These are phyloP conservation scores for Ceratina australensis DNA, from an alignment of 1,140 invertebrate genomes.

Conservation along the genomic window DNA sequence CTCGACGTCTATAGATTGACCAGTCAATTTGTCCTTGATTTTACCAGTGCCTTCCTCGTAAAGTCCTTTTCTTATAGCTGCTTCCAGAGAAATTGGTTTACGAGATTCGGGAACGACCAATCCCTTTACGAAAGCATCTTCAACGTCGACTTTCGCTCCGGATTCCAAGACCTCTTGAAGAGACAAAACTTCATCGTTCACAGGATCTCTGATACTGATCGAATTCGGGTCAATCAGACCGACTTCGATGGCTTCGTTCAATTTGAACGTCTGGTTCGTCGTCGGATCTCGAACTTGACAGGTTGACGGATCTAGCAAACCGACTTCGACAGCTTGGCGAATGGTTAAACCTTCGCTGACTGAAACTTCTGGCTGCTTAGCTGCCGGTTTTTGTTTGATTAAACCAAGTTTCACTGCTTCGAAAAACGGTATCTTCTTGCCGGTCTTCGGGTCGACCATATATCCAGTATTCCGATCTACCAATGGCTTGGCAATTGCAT, in stretches of 20 bases:
- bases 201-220: slow-evolving; percentile 85
- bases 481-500: slow-evolving; percentile 86
- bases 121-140: slow-evolving; percentile 86
- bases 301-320: slow-evolving; percentile 44
- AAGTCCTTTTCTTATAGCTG: slow-evolving; percentile 85
- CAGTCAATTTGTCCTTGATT: slow-evolving; percentile 86
- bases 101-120: slow-evolving; percentile 84
- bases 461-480: slow-evolving; percentile 88
- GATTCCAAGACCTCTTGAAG: slow-evolving; percentile 88
- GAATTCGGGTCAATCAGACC: slow-evolving; percentile 88
- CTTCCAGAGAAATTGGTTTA: slow-evolving; percentile 88
- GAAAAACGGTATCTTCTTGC: slow-evolving; percentile 90
- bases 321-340: neutral
- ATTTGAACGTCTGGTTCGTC: slow-evolving; percentile 76
- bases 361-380: neutral
- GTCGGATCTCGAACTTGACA: slow-evolving; percentile 52
- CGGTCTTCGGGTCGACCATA: slow-evolving; percentile 91
- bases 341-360: slow-evolving; percentile 15
- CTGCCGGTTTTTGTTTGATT: slow-evolving; percentile 77
- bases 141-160: slow-evolving; percentile 85
- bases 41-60: slow-evolving; percentile 86
- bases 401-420: slow-evolving; percentile 88
- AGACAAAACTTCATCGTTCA: slow-evolving; percentile 85
- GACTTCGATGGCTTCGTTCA: slow-evolving; percentile 85
- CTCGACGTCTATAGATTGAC: slow-evolving; percentile 85